Evolutionary conservation across 2,888 invertebrate genomes (phyloP).

Genomic region (Spicauda simplicius): DNA sequence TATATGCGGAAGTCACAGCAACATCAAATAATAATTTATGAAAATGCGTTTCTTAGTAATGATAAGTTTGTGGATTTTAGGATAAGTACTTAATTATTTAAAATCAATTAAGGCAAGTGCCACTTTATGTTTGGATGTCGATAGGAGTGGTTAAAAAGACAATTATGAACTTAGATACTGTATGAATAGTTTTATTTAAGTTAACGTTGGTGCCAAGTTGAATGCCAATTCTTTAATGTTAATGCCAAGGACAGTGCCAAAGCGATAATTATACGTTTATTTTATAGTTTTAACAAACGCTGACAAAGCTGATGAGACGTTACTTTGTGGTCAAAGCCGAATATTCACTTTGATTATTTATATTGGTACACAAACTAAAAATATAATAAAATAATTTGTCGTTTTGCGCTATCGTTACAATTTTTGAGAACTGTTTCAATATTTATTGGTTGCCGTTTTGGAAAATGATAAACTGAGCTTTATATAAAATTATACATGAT

Average conservation of each 20-base stretch:
- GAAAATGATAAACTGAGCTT: too few relatives aligned
- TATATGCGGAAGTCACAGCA: background rate
- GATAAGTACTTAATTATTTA: background rate
- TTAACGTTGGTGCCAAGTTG: constrained; percentile 1
- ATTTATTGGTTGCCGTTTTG: too few relatives aligned
- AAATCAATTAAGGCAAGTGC: background rate
- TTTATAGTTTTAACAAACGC: background rate
- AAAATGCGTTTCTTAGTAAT: background rate
- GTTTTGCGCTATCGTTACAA: too few relatives aligned
- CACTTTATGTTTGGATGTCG: background rate
- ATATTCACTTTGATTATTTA: too few relatives aligned
- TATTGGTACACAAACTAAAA: too few relatives aligned
- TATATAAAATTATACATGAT: too few relatives aligned
- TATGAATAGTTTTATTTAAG: background rate
- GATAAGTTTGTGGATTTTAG: background rate
- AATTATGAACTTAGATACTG: background rate
- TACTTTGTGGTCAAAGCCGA: background rate
- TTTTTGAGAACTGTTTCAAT: too few relatives aligned
- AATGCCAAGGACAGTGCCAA: constrained; percentile 30
- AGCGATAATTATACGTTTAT: constrained; percentile 9
- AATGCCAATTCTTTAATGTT: constrained; percentile 16
- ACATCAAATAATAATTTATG: background rate
- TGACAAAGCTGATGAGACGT: background rate
- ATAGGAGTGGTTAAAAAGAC: background rate
- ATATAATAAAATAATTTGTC: too few relatives aligned